These are phyloP conservation scores for Hemaris fuciformis DNA, from an alignment of 2,888 invertebrate genomes.

Conservation along the genomic window DNA sequence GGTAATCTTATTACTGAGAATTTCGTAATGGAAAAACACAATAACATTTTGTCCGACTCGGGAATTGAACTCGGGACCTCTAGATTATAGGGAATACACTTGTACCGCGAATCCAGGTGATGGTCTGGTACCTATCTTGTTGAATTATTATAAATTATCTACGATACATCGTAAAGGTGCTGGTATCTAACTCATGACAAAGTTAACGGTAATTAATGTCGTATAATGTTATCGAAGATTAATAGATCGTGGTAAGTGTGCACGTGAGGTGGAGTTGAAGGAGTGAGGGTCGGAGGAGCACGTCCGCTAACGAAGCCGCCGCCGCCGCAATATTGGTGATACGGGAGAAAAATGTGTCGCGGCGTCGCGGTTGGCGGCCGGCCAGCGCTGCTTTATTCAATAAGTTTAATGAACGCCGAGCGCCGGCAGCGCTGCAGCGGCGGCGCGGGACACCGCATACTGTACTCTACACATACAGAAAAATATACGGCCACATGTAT, in stretches of 20 bases:
- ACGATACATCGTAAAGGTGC: not conserved
- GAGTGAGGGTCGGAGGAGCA: not conserved
- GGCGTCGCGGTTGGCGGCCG: conserved; percentile 9
- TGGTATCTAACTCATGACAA: no score
- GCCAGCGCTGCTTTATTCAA: conserved; percentile 16
- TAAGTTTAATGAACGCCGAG: conserved; percentile 8
- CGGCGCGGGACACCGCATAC: not conserved
- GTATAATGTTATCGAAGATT: not conserved
- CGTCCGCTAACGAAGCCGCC: not conserved
- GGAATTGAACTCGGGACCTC: no score
- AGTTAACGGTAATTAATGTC: not conserved
- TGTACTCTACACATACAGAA: not conserved
- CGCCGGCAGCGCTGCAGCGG: conserved; percentile 3
- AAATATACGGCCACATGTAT: not conserved
- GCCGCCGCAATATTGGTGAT: not conserved
- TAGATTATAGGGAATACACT: no score
- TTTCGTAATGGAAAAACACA: no score
- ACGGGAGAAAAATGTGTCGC: conserved; percentile 5
- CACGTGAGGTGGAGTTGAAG: not conserved
- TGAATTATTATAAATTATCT: not conserved
- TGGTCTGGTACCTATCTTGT: no score
- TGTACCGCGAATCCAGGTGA: no score
- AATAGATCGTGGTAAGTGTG: not conserved
- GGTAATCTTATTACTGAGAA: no score
- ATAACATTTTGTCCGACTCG: no score